phyloP scores from a whole-genome alignment of 2,797 vertebrate species.

The Sebastes taczanowskii region DNA sequence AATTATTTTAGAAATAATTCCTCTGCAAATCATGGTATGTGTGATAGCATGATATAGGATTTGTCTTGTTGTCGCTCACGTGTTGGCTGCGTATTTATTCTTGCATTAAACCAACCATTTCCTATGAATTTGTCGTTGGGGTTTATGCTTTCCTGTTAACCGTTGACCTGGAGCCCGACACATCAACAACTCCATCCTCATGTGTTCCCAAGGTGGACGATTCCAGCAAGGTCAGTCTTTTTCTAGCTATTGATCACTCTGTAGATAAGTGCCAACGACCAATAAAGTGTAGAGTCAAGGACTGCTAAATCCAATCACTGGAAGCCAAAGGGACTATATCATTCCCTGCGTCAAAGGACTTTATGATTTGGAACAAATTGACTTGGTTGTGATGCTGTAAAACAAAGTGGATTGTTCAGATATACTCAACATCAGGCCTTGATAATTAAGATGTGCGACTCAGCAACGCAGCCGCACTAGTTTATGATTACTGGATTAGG shows the following conservation, averaged over 20 bases:
- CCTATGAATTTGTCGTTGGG: constrained; percentile 10
- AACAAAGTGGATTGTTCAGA: constrained; percentile 67
- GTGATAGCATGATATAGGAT: not conserved
- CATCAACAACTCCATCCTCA: constrained; percentile 29
- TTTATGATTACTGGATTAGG: constrained; percentile 47
- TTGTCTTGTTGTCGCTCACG: not conserved
- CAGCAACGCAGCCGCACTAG: constrained; percentile 30
- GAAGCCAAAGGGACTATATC: constrained; percentile 65
- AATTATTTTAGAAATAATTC: not conserved
- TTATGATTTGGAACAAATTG: constrained; percentile 82
- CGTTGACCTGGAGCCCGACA: constrained; percentile 29
- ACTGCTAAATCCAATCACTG: constrained; percentile 72
- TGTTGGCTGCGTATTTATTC: constrained; percentile 21
- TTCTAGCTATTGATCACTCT: constrained; percentile 67
- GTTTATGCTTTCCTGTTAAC: constrained; percentile 51
- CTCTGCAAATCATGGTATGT: not conserved
- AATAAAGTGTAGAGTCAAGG: constrained; percentile 75
- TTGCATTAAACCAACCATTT: constrained; percentile 27
- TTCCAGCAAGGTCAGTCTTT: constrained; percentile 74
- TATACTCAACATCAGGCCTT: constrained; percentile 50
- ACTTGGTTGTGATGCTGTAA: constrained; percentile 64
- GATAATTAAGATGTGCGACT: constrained; percentile 53
- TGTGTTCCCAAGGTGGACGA: constrained; percentile 21
- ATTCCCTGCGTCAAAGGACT: constrained; percentile 55
- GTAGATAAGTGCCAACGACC: constrained; percentile 63